Conservation (phyloP, 2,113 vertebrate genomes). For the Paradisaea rubra region DNA sequence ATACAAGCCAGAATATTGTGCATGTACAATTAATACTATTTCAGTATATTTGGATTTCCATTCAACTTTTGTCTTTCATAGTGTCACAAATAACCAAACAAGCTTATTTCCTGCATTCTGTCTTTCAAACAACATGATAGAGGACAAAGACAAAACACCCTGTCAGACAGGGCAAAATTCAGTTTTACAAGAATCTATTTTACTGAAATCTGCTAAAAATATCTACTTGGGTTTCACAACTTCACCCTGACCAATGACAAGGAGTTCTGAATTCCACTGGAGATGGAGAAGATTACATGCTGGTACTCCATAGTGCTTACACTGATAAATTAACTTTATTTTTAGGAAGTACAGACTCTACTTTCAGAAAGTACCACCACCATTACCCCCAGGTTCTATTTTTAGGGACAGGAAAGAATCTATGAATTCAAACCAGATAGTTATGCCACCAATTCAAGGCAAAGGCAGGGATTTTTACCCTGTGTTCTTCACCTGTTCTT, state of each 20-base stretch:
- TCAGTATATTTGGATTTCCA: not conserved
- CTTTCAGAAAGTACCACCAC: not conserved
- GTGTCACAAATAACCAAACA: not conserved
- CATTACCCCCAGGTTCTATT: not conserved
- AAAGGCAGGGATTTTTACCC: not conserved
- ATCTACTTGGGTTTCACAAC: not conserved
- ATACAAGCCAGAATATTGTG: not conserved
- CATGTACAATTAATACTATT: not conserved
- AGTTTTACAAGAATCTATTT: not conserved
- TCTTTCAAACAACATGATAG: not conserved
- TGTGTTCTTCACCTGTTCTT: not conserved
- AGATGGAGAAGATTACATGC: not conserved
- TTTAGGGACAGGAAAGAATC: not conserved
- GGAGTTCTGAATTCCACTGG: not conserved
- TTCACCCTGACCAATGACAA: not conserved
- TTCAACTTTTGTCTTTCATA: not conserved
- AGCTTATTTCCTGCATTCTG: not conserved
- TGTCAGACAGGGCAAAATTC: not conserved
- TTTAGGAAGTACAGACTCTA: slow-evolving; percentile 15
- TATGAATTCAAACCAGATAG: not conserved
- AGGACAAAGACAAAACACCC: not conserved
- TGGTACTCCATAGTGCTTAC: not conserved
- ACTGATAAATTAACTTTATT: not conserved
- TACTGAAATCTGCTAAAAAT: not conserved
- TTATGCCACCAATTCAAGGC: not conserved